Base-by-base conservation (phyloP, 2,888 invertebrate species). In the Lomographa bimaculata region DNA sequence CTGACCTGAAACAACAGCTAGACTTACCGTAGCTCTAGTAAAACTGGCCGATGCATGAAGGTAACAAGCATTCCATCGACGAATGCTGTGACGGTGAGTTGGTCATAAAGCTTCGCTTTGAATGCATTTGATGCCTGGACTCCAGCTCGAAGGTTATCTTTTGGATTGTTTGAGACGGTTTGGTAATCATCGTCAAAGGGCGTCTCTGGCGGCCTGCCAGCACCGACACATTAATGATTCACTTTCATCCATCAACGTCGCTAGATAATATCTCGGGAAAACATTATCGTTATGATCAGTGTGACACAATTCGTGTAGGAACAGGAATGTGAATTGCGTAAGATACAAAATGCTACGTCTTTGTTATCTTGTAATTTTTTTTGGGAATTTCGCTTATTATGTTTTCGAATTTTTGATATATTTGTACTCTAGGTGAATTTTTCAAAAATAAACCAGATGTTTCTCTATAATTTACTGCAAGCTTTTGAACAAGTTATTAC, bases 21-120 rank as follows among this genome's bases (percentile, higher is more conserved):
- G 79, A 76, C 73, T 64, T 79, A 69, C 50, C 57, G 80, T 86
- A 85, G 85, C 71, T 74, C 75, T 85, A 84, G 81, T 72, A 75
- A 71, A 65, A 67, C 73, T 75, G 79, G 77, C 75, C 70, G 69
- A 54, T 72, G 87, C 87, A 87, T 87, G 86, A 79, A 76, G 83
- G 81, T 79, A 76, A 71, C 66, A 84, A 86, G 78, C 87, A 86
- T 87, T 87, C 86, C 83, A 62, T 71, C 68, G 65, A 83, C 87
- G 87, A 87, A 79, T 86, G 87, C 76, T 68, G 61, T 42, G 49
- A 76, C 68, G 87, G 87, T 87, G 79, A 87, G 87, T 87, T 70
- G 57, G 60, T 65, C 67, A 64, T 58, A 58, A 64, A 62, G 79
- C 82, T 80, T 78, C 53, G 84, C 84, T 77, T 54, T 56, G 52